These are phyloP conservation scores for Mesitornis unicolor DNA, from an alignment of 2,113 vertebrate genomes.

Conservation along the genomic window DNA sequence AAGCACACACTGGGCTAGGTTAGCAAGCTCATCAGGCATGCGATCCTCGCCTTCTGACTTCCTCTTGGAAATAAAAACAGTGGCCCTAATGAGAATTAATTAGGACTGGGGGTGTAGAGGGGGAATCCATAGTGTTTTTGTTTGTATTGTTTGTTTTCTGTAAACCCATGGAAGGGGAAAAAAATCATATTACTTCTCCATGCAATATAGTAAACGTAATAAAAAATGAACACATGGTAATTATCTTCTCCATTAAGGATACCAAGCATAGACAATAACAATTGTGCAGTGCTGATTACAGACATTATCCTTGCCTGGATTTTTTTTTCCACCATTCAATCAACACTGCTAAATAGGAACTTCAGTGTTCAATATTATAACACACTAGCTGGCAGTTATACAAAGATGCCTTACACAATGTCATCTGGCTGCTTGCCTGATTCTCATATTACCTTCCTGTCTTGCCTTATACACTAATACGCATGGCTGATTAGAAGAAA, in stretches of 20 bases:
- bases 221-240: constrained; percentile 65
- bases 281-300: constrained; percentile 58
- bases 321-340: constrained; percentile 59
- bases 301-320: constrained; percentile 59
- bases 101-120: constrained; percentile 2
- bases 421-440: constrained; percentile 67
- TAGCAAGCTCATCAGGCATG: constrained; percentile 53
- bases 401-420: constrained; percentile 69
- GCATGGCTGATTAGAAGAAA: constrained; percentile 62
- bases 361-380: constrained; percentile 67
- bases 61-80: constrained; percentile 58
- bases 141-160: constrained; percentile 64
- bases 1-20: constrained; percentile 48
- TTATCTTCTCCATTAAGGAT: constrained; percentile 63
- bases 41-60: constrained; percentile 44
- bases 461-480: constrained; percentile 53
- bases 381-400: constrained; percentile 67
- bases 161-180: constrained; percentile 28
- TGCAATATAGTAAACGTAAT: constrained; percentile 52
- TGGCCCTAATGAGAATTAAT: constrained; percentile 63
- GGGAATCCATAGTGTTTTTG: constrained; percentile 21
- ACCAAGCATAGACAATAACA: constrained; percentile 63
- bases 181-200: constrained; percentile 54
- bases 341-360: constrained; percentile 66
- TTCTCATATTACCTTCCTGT: constrained; percentile 66